These are phyloP conservation scores for Neopelma chrysocephalum DNA, from an alignment of 2,797 vertebrate genomes.

Conservation along the genomic window DNA sequence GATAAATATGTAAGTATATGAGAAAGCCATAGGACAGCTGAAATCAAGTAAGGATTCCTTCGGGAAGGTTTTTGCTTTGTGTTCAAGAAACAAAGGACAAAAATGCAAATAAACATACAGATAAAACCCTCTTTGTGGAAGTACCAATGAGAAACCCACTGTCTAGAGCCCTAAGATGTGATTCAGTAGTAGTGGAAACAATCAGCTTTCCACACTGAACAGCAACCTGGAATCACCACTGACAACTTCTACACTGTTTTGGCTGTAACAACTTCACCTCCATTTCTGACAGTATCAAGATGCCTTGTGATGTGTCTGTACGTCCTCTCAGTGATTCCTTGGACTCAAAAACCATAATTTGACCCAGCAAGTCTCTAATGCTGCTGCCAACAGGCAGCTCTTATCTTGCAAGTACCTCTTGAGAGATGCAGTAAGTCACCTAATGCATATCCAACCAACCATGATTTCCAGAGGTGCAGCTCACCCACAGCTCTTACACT, in stretches of 20 bases:
- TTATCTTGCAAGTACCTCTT: constrained; percentile 8
- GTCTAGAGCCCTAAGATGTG: background rate
- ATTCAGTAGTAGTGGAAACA: rapidly evolving
- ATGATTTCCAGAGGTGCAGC: background rate
- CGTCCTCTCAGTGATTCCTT: background rate
- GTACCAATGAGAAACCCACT: background rate
- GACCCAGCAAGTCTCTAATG: background rate
- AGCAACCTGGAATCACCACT: background rate
- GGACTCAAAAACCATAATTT: background rate
- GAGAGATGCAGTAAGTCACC: background rate
- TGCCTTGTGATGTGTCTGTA: background rate
- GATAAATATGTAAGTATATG: background rate
- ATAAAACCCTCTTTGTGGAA: background rate
- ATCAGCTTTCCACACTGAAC: background rate
- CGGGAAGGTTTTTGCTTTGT: background rate
- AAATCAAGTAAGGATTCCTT: background rate
- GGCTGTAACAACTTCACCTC: background rate
- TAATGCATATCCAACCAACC: background rate
- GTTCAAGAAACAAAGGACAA: background rate
- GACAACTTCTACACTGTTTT: rapidly evolving
- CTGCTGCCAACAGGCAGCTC: constrained; percentile 22
- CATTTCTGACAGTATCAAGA: background rate
- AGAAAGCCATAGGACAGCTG: background rate
- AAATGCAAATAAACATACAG: background rate
- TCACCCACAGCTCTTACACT: background rate